phyloP scores from a whole-genome alignment of 1,140 invertebrate genomes.

The Parapsyche elsis region DNA sequence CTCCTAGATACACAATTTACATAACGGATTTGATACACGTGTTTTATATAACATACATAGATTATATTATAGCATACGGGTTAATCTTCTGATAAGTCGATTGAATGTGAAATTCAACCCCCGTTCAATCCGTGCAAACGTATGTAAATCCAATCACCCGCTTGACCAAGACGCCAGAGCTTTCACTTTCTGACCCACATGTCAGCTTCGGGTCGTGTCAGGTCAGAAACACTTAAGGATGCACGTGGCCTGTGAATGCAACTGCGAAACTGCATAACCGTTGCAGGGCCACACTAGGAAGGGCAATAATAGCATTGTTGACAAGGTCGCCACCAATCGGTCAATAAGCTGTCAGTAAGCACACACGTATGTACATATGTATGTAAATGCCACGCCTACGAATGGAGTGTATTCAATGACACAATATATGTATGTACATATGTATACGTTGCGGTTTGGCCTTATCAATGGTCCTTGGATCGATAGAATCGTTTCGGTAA shows the following conservation, averaged over 20 bases:
- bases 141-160: background rate
- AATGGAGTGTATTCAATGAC: background rate
- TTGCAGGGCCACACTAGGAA: background rate
- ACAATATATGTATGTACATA: background rate
- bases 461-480: background rate
- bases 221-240: constrained; percentile 14
- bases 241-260: constrained; percentile 23
- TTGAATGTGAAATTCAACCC: no score
- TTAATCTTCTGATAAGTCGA: no score
- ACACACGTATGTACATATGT: background rate
- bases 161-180: constrained; percentile 4
- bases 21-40: no score
- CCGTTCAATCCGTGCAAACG: no score
- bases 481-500: no score
- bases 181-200: constrained; percentile 29
- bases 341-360: constrained; percentile 45
- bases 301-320: constrained; percentile 35
- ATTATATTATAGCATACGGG: no score
- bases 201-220: background rate
- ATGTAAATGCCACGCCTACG: no score
- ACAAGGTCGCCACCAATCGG: constrained; percentile 44
- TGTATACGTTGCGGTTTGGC: background rate
- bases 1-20: no score
- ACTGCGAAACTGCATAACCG: no score
- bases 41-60: no score